Base-by-base conservation (phyloP, 2,888 invertebrate species). In the Endotricha flammealis region DNA sequence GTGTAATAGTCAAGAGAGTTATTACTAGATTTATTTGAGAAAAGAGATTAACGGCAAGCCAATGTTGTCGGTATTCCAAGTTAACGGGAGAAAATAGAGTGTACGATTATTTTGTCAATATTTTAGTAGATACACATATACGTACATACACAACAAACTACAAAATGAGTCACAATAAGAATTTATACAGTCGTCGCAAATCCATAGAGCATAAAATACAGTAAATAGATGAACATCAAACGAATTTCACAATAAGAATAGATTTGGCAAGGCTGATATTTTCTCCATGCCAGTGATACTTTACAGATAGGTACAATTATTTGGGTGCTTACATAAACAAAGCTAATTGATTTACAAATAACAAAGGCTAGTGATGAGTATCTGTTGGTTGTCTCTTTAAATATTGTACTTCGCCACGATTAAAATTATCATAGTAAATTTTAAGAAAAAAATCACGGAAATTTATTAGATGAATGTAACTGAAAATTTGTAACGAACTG, bases 131-230 rank as follows among this genome's bases (percentile, higher is more conserved):
- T 77, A 87, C 79, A 87, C 77, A 86, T 73, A 79, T 79, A 87
- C 80, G 80, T 77, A 86, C 78, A 85, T 73, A 80, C 77, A 87
- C 79, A 82, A 73, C 82, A 81, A 83, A 77, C 85, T 85, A 85
- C 85, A 64, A 67, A 75, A 85, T 82, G 75, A 80, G 61, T 70
- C 74, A 83, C 79, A 76, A 68, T 70, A 73, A 76, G 66, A 78
- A 22, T 67, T 64, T 68, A 51, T 58, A 82, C 85, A 85, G 85
- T 83, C 79, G 62, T 85, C 83, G 85, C 83, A 86, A 85, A 66
- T 81, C 85, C 85, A 85, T 72, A 79, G 80, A 74, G 67, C 70
- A 58, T 56, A 44, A 34, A 42, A 44, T 36, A 39, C 16, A 37
- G 41, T 43, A 30, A 27, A 32, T 28, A 29, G 27, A 40, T 29